Evolutionary conservation across 2,113 vertebrate species (phyloP), one percentile per base, ranked within the genome.

Genomic region (Limnothrissa miodon): DNA sequence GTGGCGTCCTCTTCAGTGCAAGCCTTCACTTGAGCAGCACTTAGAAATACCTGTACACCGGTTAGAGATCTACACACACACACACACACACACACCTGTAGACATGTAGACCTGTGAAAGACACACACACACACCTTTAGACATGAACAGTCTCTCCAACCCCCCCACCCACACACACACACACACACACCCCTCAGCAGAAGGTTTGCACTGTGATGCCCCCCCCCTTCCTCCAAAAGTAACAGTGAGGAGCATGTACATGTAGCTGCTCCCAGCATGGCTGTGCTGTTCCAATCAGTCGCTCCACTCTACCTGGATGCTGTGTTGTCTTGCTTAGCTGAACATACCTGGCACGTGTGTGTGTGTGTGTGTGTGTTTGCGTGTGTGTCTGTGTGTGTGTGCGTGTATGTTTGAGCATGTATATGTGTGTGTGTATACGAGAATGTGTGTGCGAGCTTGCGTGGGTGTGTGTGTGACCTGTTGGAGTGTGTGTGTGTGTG

Each of bases 281-380:
- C n/a, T 66, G 25, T 33, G 59, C 85, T 82, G 78, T 39, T 48
- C 80, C 59, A 44, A 59, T 59, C 80, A 81, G 74, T 83, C 45
- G 11, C n/a, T 80, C 19, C 78, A 87, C 88, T 85, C 80, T 80
- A 84, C 87, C 82, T 45, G 45, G 81, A 66, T 66, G 59, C 59
- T 66, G 59, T 66, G 59, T 66, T 33, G 25, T 13, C 33, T 66
- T 66, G 59, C 59, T 25, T 17, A 17, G 4, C 66, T 74, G 66
- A 56, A 23, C 51, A 56, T 56, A 23, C 21, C 51, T 74, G 66
- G 25, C 66, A 25, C n/a, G 29, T 70, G 62, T 70, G 62, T 70
- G 66, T 36, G 66, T 74, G 84, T 44, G 59, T 74, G 48, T 36
- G 88, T 70, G 87, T 10, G 81, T 45, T 84, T 39, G 87, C 74